Percentiles rank a stretch among this genome's conserved stretches.
Conservation (phyloP, 2,113 vertebrate species). For the Pteronura brasiliensis region DNA sequence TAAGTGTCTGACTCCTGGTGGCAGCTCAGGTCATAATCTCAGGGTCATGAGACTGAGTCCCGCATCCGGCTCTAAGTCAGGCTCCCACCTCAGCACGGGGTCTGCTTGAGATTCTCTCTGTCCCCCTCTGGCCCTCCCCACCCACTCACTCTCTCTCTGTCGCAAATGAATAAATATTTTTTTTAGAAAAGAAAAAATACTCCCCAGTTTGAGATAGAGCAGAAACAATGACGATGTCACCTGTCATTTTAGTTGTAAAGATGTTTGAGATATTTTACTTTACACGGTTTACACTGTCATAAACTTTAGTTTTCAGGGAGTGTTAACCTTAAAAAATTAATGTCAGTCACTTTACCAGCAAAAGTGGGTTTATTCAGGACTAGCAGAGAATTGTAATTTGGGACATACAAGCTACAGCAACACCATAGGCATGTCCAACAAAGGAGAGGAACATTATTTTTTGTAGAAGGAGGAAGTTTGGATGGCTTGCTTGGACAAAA, state of each 20-base stretch:
- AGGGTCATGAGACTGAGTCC: neutral
- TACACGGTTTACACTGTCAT: neutral
- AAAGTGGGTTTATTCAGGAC: neutral
- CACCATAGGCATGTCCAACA: neutral
- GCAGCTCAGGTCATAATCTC: neutral
- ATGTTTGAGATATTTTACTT: neutral
- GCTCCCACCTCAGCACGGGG: neutral
- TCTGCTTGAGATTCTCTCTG: neutral
- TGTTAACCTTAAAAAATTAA: neutral
- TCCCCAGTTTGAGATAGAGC: neutral
- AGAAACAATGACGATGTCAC: neutral
- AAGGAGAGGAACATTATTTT: neutral
- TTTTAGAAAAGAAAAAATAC: neutral
- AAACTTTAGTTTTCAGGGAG: neutral
- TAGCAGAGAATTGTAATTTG: too few relatives aligned
- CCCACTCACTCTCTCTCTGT: neutral
- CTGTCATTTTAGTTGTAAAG: neutral
- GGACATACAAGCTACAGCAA: too few relatives aligned
- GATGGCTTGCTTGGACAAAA: neutral
- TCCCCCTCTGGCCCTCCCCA: neutral
- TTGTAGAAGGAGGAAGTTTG: neutral
- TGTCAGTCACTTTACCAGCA: neutral
- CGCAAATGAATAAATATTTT: neutral
- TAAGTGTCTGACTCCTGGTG: neutral
- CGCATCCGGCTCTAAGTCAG: accelerated